These are phyloP conservation scores for Crocuta crocuta DNA, from an alignment of 2,113 vertebrate genomes.

Conservation along the genomic window DNA sequence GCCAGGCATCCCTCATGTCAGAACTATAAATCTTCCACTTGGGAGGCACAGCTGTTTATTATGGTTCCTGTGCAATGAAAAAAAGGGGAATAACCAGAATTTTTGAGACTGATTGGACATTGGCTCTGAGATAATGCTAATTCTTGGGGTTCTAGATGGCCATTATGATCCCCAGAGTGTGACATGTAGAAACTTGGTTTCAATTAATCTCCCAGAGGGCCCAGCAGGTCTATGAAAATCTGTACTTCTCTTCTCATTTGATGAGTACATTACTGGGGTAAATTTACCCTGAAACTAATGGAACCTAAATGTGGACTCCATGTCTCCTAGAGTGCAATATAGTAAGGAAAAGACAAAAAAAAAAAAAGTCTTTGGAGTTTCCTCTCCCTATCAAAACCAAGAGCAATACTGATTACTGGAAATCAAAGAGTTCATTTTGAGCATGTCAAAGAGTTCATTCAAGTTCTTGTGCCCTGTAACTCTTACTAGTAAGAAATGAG, in stretches of 20 bases:
- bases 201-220: neutral
- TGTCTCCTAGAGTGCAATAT: neutral
- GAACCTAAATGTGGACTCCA: neutral
- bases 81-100: neutral
- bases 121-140: neutral
- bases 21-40: neutral
- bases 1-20: neutral
- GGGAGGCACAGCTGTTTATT: neutral
- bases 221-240: neutral
- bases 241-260: neutral
- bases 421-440: neutral
- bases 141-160: neutral
- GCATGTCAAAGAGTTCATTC: neutral
- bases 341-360: neutral
- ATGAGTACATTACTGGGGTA: neutral
- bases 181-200: conserved; percentile 18
- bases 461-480: neutral
- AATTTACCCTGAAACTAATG: neutral
- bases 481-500: neutral
- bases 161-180: neutral
- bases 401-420: neutral
- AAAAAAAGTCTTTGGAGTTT: neutral
- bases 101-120: neutral
- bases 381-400: neutral
- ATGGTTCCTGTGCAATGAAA: neutral